Base-by-base conservation (phyloP, 2,888 invertebrate species). In the Lasioglossum leucozonium region DNA sequence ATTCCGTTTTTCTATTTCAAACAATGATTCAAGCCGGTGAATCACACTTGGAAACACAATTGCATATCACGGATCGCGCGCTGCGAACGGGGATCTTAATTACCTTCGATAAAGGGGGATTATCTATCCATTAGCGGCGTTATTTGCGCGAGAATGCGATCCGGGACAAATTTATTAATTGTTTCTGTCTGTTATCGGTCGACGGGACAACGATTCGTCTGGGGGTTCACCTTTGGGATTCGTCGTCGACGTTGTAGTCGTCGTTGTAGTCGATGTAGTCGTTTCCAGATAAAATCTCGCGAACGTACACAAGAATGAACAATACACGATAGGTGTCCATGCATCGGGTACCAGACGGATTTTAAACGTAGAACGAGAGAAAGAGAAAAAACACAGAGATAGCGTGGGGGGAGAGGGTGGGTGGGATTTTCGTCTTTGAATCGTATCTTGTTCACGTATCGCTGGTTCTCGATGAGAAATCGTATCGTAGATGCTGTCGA, bases 381-480 rank as follows among this genome's bases (percentile, higher is more conserved):
- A 16, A 62, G 16, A 62, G 62, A 16, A 30, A 42, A 44, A 16
- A 16, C 4, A 44, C 16, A 5, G 18, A 51, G 47, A 58, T n/a
- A n/a, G n/a, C n/a, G n/a, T n/a, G n/a, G n/a, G n/a, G n/a, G n/a
- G n/a, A n/a, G n/a, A n/a, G n/a, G n/a, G 62, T n/a, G 22, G 37
- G 40, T n/a, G 22, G 44, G 37, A 42, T 26, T 65, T 51, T 34
- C 34, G 22, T 37, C 30, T 16, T 42, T 82, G 67, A 85, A 79
- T 82, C 58, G 18, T 72, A 34, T 47, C 82, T 44, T 16, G 69
- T 26, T 77, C 72, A 67, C 58, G 72, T 73, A 44, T 81, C 73
- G 16, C 11, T n/a, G 13, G 74, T 44, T 44, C 51, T 18, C 44
- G 44, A 65, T 72, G 79, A 84, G 71, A 83, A 77, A 79, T 79